These are phyloP conservation scores for Meandrusa payeni DNA, from an alignment of 2,888 invertebrate genomes.

Conservation along the genomic window DNA sequence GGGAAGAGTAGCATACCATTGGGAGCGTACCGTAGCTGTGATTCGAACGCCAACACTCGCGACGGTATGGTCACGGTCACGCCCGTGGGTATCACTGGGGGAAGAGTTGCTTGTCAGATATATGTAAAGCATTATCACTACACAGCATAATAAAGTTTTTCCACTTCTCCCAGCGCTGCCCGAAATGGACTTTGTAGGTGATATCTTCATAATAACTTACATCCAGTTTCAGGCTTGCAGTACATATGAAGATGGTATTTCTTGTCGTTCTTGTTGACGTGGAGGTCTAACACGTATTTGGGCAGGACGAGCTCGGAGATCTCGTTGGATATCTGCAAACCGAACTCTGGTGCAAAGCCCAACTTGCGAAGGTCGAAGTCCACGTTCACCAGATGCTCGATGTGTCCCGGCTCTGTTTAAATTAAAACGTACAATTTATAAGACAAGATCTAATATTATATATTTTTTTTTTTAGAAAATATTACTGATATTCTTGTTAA, in stretches of 20 bases:
- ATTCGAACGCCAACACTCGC: conserved; percentile 84
- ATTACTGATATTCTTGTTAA: too few species aligned
- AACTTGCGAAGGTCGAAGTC: conserved; percentile 87
- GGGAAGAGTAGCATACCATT: conserved; percentile 76
- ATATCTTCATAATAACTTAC: too few species aligned
- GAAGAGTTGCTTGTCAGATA: not conserved
- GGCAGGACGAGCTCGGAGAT: conserved; percentile 79
- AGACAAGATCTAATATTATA: too few species aligned
- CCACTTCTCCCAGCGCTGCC: too few species aligned
- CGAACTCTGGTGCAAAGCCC: conserved; percentile 87
- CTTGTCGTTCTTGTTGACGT: conserved; percentile 85
- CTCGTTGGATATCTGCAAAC: conserved; percentile 83
- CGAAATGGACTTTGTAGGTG: too few species aligned
- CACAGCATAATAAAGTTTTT: too few species aligned
- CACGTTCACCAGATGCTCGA: conserved; percentile 83
- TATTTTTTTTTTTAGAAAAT: too few species aligned
- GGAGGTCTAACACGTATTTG: conserved; percentile 86
- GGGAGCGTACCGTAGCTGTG: conserved; percentile 67
- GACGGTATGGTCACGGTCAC: conserved; percentile 84
- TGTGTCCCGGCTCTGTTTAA: conserved; percentile 66
- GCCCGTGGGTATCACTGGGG: conserved; percentile 62
- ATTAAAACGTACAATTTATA: too few species aligned
- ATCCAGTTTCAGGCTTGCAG: conserved; percentile 82
- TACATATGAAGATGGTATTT: conserved; percentile 87
- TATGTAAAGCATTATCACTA: too few species aligned